Evolutionary conservation across 2,888 invertebrate species (phyloP).

Genomic region (Drosophila algonquin): DNA sequence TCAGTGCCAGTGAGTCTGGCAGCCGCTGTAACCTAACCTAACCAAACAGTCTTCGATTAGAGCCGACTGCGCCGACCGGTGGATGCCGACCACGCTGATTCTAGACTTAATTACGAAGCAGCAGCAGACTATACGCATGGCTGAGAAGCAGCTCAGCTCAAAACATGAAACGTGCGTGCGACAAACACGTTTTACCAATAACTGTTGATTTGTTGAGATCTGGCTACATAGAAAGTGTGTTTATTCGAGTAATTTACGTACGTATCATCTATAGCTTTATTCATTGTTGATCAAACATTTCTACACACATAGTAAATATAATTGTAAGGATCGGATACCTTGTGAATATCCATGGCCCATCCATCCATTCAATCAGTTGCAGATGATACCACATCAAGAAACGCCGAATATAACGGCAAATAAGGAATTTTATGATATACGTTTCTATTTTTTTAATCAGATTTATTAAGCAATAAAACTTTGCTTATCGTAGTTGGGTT

Average conservation of each 20-base stretch:
- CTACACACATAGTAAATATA: conserved; percentile 28
- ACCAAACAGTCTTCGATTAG: too few species aligned
- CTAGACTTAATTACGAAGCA: too few species aligned
- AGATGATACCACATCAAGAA: neutral
- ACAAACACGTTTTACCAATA: neutral
- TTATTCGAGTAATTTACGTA: neutral
- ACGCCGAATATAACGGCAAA: neutral
- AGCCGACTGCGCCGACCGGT: too few species aligned
- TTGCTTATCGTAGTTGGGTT: conserved; percentile 1
- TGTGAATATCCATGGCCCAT: too few species aligned
- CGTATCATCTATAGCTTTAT: conserved; percentile 26
- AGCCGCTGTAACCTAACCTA: too few species aligned
- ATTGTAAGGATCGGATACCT: conserved; percentile 9
- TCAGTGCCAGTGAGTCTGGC: too few species aligned
- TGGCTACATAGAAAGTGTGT: neutral
- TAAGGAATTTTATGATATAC: neutral
- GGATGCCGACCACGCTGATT: too few species aligned
- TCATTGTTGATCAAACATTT: conserved; percentile 30
- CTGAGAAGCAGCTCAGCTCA: neutral
- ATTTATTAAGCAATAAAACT: conserved; percentile 32
- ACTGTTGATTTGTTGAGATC: neutral
- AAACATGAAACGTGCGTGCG: neutral
- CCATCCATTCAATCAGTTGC: too few species aligned
- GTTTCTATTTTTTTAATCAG: neutral
- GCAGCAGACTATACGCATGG: neutral